phyloP scores from a whole-genome alignment of 1,140 invertebrate species.

The Cyrtorhinus lividipennis region DNA sequence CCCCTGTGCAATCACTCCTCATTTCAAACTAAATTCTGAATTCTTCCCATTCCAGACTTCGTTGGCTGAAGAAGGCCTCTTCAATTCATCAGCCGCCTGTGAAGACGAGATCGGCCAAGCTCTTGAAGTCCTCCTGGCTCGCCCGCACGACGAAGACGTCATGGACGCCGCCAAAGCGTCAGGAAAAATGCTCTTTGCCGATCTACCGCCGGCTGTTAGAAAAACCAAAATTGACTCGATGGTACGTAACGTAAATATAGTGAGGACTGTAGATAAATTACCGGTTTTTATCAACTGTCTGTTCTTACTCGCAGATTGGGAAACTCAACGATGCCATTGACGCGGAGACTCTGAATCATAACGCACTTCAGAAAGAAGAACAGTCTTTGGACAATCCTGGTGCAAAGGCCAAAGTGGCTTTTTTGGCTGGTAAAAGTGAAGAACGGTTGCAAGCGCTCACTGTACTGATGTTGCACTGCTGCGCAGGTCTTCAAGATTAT shows the following conservation, averaged over 20 bases:
- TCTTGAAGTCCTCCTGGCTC: conserved; percentile 29
- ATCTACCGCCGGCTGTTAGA: conserved; percentile 41
- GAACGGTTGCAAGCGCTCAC: conserved; percentile 62
- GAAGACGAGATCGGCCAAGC: conserved; percentile 30
- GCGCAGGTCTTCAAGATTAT: conserved; percentile 57
- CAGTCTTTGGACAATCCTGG: conserved; percentile 33
- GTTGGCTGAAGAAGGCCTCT: conserved; percentile 27
- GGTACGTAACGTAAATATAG: conserved; percentile 39
- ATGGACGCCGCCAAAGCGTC: conserved; percentile 64
- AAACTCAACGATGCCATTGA: conserved; percentile 58
- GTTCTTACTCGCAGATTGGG: conserved; percentile 51
- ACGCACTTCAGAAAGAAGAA: conserved; percentile 33
- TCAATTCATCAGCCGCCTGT: conserved; percentile 21
- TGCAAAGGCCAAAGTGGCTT: conserved; percentile 38
- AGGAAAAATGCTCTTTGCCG: conserved; percentile 54
- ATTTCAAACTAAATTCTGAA: too few relatives aligned
- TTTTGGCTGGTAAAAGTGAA: conserved; percentile 46
- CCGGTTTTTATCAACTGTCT: too few relatives aligned
- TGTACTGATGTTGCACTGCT: conserved; percentile 71
- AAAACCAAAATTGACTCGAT: conserved; percentile 51
- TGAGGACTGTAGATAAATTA: background rate
- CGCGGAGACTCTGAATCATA: conserved; percentile 39
- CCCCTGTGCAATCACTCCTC: too few relatives aligned
- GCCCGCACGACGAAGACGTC: conserved; percentile 43
- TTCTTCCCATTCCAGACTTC: conserved; percentile 28